A percentile compares a stretch with the other conserved stretches of the same genome.
Evolutionary conservation across 2,113 vertebrate species (phyloP).

Genomic region (Narcine bancroftii): DNA sequence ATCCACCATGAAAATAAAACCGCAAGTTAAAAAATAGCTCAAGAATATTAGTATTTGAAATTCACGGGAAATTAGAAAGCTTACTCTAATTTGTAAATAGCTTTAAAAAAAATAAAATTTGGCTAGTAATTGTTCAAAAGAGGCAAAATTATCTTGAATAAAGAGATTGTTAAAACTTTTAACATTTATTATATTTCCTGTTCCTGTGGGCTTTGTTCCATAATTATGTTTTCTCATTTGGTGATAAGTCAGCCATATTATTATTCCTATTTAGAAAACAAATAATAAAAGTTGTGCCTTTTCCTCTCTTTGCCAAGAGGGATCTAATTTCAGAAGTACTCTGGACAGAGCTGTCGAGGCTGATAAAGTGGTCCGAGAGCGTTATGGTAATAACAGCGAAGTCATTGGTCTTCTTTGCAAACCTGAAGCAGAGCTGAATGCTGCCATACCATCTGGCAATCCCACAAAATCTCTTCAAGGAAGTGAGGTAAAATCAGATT

Average conservation of each 20-base stretch:
- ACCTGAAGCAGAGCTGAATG: conserved; percentile 74
- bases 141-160: too few species aligned
- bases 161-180: too few species aligned
- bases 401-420: conserved; percentile 87
- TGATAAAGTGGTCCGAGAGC: conserved; percentile 83
- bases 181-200: background rate
- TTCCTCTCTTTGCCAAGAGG: conserved; percentile 60
- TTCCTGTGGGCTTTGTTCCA: background rate
- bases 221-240: background rate
- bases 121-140: too few species aligned
- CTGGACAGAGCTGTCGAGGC: conserved; percentile 84
- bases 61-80: too few species aligned
- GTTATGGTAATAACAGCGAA: conserved; percentile 79
- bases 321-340: conserved; percentile 66
- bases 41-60: too few species aligned
- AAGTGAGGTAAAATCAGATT: conserved; percentile 70
- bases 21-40: too few species aligned
- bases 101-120: too few species aligned
- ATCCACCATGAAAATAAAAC: too few species aligned
- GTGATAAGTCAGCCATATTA: background rate
- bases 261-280: background rate
- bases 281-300: background rate
- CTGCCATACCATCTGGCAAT: conserved; percentile 92
- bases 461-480: conserved; percentile 91
- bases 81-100: too few species aligned